A percentile compares a stretch with the other conserved stretches of the same genome.
Conservation (phyloP, 1,140 invertebrate genomes). For the Calephelis virginiensis region DNA sequence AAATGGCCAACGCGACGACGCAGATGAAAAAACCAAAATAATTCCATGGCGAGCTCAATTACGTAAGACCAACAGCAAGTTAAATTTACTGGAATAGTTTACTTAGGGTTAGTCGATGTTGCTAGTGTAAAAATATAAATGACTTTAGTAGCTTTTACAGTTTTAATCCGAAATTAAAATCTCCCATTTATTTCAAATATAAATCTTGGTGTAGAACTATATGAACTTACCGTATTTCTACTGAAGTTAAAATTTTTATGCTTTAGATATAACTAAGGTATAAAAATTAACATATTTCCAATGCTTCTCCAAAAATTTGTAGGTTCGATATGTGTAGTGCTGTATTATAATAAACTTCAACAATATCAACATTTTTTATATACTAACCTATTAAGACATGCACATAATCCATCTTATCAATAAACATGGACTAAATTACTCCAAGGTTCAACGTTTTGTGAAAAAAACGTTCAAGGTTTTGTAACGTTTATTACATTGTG, state of each 20-base stretch:
- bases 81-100: slow-evolving; percentile 85
- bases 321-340: background rate
- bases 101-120: slow-evolving; percentile 24
- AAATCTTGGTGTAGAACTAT: slow-evolving; percentile 14
- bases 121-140: slow-evolving; percentile 29
- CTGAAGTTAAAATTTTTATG: slow-evolving; percentile 12
- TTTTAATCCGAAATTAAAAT: slow-evolving; percentile 19
- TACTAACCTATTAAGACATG: too few relatives aligned
- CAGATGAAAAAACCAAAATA: slow-evolving; percentile 83
- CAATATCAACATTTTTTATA: background rate
- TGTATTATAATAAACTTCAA: background rate
- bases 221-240: slow-evolving; percentile 4
- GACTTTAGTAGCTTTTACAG: slow-evolving; percentile 17
- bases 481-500: too few relatives aligned
- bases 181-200: slow-evolving; percentile 16
- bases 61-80: slow-evolving; percentile 91
- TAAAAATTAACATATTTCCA: background rate
- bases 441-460: too few relatives aligned
- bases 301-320: slow-evolving; percentile 1
- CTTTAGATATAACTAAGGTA: slow-evolving; percentile 11
- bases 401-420: too few relatives aligned
- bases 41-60: slow-evolving; percentile 93
- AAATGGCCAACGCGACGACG: slow-evolving; percentile 74
- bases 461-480: too few relatives aligned
- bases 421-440: too few relatives aligned